phyloP scores from a whole-genome alignment of 2,113 vertebrate species.

The Megaceryle torquata region DNA sequence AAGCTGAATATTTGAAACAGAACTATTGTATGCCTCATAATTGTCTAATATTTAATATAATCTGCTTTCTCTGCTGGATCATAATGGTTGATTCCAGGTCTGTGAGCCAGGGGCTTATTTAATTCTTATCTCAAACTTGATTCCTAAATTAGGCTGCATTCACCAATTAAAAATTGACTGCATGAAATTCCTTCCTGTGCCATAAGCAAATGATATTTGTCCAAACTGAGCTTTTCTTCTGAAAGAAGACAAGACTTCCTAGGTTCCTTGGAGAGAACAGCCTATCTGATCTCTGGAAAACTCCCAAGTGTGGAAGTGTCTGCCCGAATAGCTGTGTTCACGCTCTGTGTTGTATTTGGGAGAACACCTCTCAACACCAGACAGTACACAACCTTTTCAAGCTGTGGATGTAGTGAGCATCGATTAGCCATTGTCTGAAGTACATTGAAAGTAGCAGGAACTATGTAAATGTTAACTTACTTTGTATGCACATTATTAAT shows the following conservation, averaged over 20 bases:
- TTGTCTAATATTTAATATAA: not conserved
- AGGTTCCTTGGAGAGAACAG: not conserved
- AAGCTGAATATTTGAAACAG: not conserved
- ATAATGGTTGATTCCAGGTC: not conserved
- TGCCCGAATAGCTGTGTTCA: not conserved
- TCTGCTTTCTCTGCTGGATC: not conserved
- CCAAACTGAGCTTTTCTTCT: not conserved
- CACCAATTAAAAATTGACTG: not conserved
- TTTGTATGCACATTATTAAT: not conserved
- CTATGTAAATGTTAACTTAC: constrained; percentile 25
- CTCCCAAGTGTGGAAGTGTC: not conserved
- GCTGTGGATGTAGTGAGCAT: not conserved
- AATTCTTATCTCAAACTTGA: not conserved
- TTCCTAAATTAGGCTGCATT: not conserved
- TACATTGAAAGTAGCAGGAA: not conserved
- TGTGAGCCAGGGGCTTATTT: not conserved
- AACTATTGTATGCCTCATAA: not conserved
- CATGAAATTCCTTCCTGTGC: not conserved
- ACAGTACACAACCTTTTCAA: not conserved
- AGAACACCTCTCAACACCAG: not conserved
- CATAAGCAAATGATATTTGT: not conserved
- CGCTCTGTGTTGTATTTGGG: not conserved
- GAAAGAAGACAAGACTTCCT: not conserved
- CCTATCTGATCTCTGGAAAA: not conserved
- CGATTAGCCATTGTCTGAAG: constrained; percentile 17